These are phyloP conservation scores for Rhagoletis pomonella DNA, from an alignment of 1,140 invertebrate genomes.

Conservation along the genomic window DNA sequence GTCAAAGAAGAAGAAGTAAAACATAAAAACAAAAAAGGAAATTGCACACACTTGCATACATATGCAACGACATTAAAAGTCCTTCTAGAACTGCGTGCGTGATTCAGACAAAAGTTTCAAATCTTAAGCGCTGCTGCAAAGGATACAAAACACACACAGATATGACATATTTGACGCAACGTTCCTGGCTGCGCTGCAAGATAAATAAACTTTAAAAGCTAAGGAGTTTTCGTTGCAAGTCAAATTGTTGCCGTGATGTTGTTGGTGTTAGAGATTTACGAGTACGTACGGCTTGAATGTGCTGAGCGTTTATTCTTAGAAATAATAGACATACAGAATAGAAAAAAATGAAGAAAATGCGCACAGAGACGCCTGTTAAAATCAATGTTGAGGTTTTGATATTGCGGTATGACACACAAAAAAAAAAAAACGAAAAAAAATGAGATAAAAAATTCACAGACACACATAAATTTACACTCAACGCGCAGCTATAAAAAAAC, in stretches of 20 bases:
- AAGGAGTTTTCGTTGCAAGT: background rate
- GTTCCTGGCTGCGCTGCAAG: background rate
- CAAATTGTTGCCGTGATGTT: constrained; percentile 6
- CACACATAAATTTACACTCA: constrained; percentile 33
- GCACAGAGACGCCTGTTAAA: constrained; percentile 59
- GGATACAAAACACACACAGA: background rate
- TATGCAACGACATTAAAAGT: background rate
- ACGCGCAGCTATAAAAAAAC: background rate
- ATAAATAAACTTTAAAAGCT: constrained; percentile 48
- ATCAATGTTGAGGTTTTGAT: constrained; percentile 61
- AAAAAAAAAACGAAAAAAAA: background rate
- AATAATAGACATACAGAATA: background rate
- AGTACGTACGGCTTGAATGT: background rate
- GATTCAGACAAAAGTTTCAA: constrained; percentile 52
- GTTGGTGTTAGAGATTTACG: background rate
- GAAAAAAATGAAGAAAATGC: background rate
- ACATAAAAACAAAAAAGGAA: background rate
- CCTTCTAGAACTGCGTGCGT: constrained; percentile 23
- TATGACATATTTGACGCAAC: background rate
- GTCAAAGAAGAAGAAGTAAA: background rate
- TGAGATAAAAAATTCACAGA: constrained; percentile 14
- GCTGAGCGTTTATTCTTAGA: background rate
- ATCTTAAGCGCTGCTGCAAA: constrained; percentile 4
- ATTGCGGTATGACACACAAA: constrained; percentile 42
- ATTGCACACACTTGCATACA: background rate